Evolutionary conservation across 2,888 invertebrate genomes (phyloP), one percentile per base, ranked within the genome.

Genomic region (Kuschelorhynchus macadamiae): DNA sequence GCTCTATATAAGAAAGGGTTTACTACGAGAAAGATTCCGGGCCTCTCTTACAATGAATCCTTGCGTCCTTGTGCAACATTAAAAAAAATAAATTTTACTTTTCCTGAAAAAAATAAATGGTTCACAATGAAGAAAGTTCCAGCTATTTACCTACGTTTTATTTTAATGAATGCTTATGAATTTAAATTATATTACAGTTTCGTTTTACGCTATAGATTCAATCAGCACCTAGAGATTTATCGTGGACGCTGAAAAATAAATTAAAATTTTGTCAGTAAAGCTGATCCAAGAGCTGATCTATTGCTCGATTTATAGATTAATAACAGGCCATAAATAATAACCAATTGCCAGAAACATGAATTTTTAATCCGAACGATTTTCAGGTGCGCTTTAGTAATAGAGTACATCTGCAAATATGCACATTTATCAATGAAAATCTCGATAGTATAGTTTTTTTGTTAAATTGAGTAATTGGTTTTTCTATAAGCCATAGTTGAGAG

Each of bases 321-420:
- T 32, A 57, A 57, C 44, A 32, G 46, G 32, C 44, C 30, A 44
- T 57, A 57, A 57, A 57, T 57, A n/a, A n/a, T n/a, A 44, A 57
- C 25, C 49, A 8, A 14, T 17, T 17, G 42, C 16, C 39, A 30
- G 33, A 8, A 16, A 57, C 42, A 42, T 55, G 55, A 36, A 55
- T 55, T 55, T 55, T 55, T 55, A 55, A 55, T 18, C 21, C 55
- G 20, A n/a, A 12, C 2, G 42, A 17, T 55, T 55, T 55, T 49
- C 49, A 21, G 49, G 49, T 36, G 36, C 11, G 36, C 36, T 36
- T 3, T 11, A 11, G 11, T 36, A 36, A 36, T 36, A 36, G 36
- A 36, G 36, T 36, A 36, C 36, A 36, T 36, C 36, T 36, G 36
- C 36, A 11, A 36, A 36, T 36, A 8, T 11, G 11, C 36, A 36